A percentile compares a stretch with the other conserved stretches of the same genome.
Conservation (phyloP, 2,888 invertebrate genomes). For the Yponomeuta plumbellus region DNA sequence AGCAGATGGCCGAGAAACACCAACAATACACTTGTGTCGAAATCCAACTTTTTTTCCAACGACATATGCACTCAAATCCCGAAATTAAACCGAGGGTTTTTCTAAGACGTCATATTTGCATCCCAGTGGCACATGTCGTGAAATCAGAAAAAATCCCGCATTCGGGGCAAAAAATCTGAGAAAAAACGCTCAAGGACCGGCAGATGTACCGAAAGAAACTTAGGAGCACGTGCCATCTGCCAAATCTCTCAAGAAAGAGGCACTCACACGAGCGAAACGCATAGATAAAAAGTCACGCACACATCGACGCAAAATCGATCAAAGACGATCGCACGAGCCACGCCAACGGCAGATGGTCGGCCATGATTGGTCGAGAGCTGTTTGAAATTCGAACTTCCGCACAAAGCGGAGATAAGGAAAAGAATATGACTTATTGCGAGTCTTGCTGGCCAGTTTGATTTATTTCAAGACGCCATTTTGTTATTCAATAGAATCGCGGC, state of each 20-base stretch:
- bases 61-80: constrained; percentile 57
- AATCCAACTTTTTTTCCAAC: constrained; percentile 61
- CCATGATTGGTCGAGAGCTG: constrained; percentile 58
- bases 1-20: constrained; percentile 53
- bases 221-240: constrained; percentile 73
- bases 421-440: constrained; percentile 54
- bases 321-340: constrained; percentile 61
- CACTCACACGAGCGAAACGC: constrained; percentile 13
- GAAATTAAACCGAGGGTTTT: constrained; percentile 52
- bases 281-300: constrained; percentile 35
- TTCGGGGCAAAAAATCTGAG: constrained; percentile 46
- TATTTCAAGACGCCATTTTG: constrained; percentile 40
- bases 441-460: constrained; percentile 35
- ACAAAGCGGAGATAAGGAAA: constrained; percentile 63
- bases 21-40: constrained; percentile 62
- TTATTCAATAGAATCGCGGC: constrained; percentile 13
- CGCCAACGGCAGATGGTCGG: constrained; percentile 57
- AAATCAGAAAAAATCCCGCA: constrained; percentile 22
- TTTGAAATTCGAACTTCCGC: constrained; percentile 66
- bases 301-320: constrained; percentile 50
- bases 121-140: constrained; percentile 65
- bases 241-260: constrained; percentile 60
- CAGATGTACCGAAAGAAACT: constrained; percentile 69
- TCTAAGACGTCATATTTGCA: constrained; percentile 64
- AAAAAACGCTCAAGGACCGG: constrained; percentile 58